A percentile compares a stretch with the other conserved stretches of the same genome.
phyloP scores from a whole-genome alignment of 2,797 vertebrate species.

The Xiphorhynchus erythropygius region DNA sequence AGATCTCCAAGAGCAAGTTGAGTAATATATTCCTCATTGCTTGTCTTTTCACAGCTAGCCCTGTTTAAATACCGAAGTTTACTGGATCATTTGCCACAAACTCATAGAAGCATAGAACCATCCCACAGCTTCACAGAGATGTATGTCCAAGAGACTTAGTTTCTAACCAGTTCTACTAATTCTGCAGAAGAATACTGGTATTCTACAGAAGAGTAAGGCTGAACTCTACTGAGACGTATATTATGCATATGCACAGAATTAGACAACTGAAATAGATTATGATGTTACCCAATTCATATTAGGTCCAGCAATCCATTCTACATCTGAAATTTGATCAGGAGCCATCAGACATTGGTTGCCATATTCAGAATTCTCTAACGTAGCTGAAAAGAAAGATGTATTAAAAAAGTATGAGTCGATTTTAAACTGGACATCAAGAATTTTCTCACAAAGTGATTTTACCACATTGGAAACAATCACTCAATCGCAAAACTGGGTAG shows the following conservation, averaged over 20 bases:
- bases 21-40: neutral
- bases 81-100: neutral
- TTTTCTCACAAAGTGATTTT: neutral
- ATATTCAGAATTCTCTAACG: slow-evolving; percentile 60
- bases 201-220: neutral
- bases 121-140: neutral
- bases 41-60: neutral
- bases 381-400: slow-evolving; percentile 47
- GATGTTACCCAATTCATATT: slow-evolving; percentile 67
- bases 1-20: neutral
- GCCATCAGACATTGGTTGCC: neutral
- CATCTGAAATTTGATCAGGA: slow-evolving; percentile 47
- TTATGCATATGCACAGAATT: neutral
- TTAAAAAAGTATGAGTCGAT: neutral
- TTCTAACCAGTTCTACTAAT: neutral
- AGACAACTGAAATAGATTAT: neutral
- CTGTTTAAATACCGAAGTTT: neutral
- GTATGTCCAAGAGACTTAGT: neutral
- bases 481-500: neutral
- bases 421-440: neutral
- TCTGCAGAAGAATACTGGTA: neutral
- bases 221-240: neutral
- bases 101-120: neutral
- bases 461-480: neutral
- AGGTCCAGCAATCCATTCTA: slow-evolving; percentile 70